Conservation (phyloP, 2,888 invertebrate species). For the Nephrotoma appendiculata region DNA sequence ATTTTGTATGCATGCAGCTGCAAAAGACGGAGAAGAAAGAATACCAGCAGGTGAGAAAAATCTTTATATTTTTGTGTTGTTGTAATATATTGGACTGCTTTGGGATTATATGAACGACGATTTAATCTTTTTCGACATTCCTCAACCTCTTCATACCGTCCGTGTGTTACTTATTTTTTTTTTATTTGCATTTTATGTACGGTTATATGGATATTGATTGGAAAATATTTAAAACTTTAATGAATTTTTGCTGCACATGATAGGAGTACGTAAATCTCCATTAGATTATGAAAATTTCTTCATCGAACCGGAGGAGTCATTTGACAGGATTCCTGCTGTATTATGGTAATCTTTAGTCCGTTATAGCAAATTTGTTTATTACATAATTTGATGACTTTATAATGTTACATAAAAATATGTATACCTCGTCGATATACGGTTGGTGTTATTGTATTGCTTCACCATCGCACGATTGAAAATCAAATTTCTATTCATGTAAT, state of each 20-base stretch:
- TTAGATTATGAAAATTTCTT: background rate
- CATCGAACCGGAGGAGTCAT: background rate
- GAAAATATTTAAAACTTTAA: background rate
- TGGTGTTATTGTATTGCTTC: background rate
- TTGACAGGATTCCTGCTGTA: no score
- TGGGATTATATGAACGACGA: background rate
- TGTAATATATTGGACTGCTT: background rate
- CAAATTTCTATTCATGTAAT: background rate
- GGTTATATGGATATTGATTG: background rate
- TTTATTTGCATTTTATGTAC: background rate
- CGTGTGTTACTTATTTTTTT: background rate
- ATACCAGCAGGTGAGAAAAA: slow-evolving; percentile 46
- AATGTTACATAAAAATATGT: background rate
- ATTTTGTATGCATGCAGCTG: slow-evolving; percentile 32
- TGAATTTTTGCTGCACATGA: background rate
- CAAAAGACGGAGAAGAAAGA: slow-evolving; percentile 52
- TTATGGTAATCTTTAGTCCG: background rate
- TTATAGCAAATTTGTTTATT: background rate
- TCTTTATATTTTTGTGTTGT: background rate
- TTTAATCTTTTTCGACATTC: background rate
- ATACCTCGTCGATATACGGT: background rate
- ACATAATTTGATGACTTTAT: background rate
- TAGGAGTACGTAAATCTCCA: background rate
- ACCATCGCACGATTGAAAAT: background rate
- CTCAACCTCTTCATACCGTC: background rate